Base-by-base conservation (phyloP, 2,888 invertebrate genomes). In the Dryococelus australis region DNA sequence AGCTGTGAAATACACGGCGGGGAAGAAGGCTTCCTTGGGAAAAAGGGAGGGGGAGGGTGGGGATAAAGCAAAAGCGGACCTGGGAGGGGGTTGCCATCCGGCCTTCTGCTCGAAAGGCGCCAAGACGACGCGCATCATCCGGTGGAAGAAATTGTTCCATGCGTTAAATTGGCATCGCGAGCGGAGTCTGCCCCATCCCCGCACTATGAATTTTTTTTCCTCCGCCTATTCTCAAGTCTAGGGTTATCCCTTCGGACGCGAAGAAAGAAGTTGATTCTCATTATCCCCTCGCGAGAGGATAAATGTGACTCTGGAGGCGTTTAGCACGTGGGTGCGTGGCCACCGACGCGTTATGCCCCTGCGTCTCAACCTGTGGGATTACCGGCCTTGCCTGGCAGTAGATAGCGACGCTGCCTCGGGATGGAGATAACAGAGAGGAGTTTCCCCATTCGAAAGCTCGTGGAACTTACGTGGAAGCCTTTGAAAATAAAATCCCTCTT, bases 81-180 rank as follows among this genome's bases (percentile, higher is more conserved):
- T 35, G 35, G n/a, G 24, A n/a, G n/a, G 65, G 65, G 65, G 24
- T n/a, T 24, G n/a, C 65, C 65, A 65, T 65, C 65, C 65, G 65
- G 65, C n/a, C n/a, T 65, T 65, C 65, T 65, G 24, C 65, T 65
- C 65, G 65, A 65, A 47, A 65, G 65, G 65, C 65, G 24, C 65
- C 65, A 65, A 65, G 65, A n/a, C 20, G 65, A 65, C 65, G 65
- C 65, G 65, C 65, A 65, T 65, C 65, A 65, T 65, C 65, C 65
- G 65, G 65, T n/a, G 65, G 65, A 65, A 65, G 65, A 65, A 65
- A 65, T 65, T 65, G 65, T 65, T 65, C 65, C 65, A 65, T 65
- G 65, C 65, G 65, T 65, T 65, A 65, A 65, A 65, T 65, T 65
- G 65, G 65, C 65, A 24, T 65, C 65, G 65, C 65, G n/a, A 8